phyloP scores from a whole-genome alignment of 2,888 invertebrate genomes.

The Thereva unica region DNA sequence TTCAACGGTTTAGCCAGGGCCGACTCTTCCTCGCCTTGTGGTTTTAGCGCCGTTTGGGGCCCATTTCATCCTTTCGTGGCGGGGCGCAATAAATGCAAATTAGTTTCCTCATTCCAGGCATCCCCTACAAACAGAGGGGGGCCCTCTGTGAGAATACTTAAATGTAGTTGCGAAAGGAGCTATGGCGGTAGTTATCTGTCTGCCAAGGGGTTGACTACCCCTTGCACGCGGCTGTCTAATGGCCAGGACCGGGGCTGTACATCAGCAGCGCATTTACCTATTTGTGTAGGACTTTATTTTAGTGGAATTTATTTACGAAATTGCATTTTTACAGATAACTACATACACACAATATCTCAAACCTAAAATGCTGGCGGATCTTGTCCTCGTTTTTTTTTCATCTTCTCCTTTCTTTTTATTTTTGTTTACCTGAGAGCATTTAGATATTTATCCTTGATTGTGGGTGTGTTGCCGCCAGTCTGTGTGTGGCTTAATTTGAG shows the following conservation, averaged over 20 bases:
- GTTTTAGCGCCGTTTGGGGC: constrained; percentile 21
- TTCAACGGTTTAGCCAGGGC: background rate
- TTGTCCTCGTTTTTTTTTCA: constrained; percentile 1
- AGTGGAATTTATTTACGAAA: constrained; percentile 38
- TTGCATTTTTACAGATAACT: constrained; percentile 39
- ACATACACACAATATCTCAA: constrained; percentile 7
- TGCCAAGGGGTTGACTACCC: constrained; percentile 31
- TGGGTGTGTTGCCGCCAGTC: constrained; percentile 18
- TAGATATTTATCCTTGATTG: too few relatives aligned
- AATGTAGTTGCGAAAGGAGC: constrained; percentile 21
- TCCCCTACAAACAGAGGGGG: constrained; percentile 24
- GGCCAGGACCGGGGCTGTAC: constrained; percentile 13
- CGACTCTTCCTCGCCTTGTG: background rate
- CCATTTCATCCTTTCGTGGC: constrained; percentile 11
- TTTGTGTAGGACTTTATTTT: constrained; percentile 35
- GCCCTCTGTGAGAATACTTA: constrained; percentile 29
- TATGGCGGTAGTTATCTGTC: constrained; percentile 37
- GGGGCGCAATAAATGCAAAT: constrained; percentile 41
- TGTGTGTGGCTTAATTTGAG: constrained; percentile 39
- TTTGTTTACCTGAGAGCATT: constrained; percentile 11
- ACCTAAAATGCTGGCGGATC: background rate
- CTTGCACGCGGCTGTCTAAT: constrained; percentile 18
- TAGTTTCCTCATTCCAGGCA: constrained; percentile 36
- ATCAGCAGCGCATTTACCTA: constrained; percentile 23
- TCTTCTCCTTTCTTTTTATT: constrained; percentile 9